Base-by-base conservation (phyloP, 2,888 invertebrate genomes). In the Epistrophe eligans region DNA sequence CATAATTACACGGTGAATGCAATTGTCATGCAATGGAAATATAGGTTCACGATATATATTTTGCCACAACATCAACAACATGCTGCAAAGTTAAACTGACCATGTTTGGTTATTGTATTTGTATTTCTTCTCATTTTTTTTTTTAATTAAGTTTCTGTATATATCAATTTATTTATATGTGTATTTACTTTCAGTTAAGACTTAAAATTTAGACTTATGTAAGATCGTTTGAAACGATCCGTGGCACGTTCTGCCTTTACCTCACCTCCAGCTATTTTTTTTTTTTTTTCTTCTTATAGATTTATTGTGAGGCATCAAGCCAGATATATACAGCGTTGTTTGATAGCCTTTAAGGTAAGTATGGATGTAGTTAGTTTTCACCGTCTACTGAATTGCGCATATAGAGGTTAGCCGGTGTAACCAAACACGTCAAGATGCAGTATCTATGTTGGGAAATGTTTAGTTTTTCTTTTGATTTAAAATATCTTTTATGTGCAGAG, bases 371-470 rank as follows among this genome's bases (percentile, higher is more conserved):
- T 79, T 19, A 71, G 74, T 79, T 81, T 81, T 85, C 81, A 81
- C 73, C 73, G 81, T 85, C 85, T 81, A 38, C 32, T 81, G 73
- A 52, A 57, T 62, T 70, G 73, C 70, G 55, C 70, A 70, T 67
- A 52, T 70, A 52, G 81, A 81, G 77, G 81, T 77, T 85, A 77
- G 73, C 73, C 81, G 55, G 73, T 77, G 81, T 77, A 85, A 85
- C 77, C 73, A 70, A 74, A 85, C 72, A 79, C 79, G 67, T 38
- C 52, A 38, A 84, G 84, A 77, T 64, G 76, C 45, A 74, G 79
- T 79, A 74, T 48, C 71, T 76, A 19, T 13, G 67, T 77, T 72
- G 72, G 67, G 81, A 77, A 70, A 79, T 74, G 70, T 62, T 70
- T 71, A 60, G 67, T 50, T 82, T 76, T 81, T 76, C n/a, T 58